A percentile compares a stretch with the other conserved stretches of the same genome.
Conservation (phyloP, 92 coral and sea anemone genomes). For the Palythoa grandis region DNA sequence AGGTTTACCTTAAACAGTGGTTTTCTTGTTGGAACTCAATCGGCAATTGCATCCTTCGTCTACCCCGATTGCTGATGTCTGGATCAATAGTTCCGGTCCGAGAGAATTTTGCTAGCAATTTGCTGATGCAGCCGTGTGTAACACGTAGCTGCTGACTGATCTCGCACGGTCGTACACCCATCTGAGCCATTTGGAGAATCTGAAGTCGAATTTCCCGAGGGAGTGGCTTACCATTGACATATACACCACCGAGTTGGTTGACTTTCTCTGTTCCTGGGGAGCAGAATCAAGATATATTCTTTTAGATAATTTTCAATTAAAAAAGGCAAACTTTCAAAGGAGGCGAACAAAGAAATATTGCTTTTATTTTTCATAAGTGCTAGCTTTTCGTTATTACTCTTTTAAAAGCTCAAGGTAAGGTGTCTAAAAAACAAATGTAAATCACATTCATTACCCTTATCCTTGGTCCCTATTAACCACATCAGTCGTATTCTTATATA, state of each 20-base stretch:
- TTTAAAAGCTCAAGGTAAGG: too few relatives aligned
- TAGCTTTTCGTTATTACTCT: too few relatives aligned
- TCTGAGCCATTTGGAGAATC: not conserved
- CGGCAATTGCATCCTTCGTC: not conserved
- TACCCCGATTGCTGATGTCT: not conserved
- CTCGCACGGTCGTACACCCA: constrained; percentile 10
- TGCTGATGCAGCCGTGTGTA: not conserved
- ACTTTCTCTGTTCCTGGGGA: not conserved
- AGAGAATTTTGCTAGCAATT: not conserved
- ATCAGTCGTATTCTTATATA: too few relatives aligned
- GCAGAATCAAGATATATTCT: too few relatives aligned
- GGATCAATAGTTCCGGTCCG: not conserved
- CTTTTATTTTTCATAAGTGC: too few relatives aligned
- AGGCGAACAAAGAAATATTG: too few relatives aligned
- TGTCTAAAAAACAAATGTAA: too few relatives aligned
- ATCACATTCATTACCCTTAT: too few relatives aligned
- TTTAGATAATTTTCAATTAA: too few relatives aligned
- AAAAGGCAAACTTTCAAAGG: too few relatives aligned
- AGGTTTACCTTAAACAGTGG: not conserved
- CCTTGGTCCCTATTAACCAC: too few relatives aligned
- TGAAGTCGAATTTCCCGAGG: not conserved
- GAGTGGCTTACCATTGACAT: constrained; percentile 5
- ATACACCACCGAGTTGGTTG: constrained; percentile 5
- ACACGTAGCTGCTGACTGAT: constrained; percentile 1
- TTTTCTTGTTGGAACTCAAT: not conserved